phyloP scores from a whole-genome alignment of 2,888 invertebrate species.

The Cenopis cana region DNA sequence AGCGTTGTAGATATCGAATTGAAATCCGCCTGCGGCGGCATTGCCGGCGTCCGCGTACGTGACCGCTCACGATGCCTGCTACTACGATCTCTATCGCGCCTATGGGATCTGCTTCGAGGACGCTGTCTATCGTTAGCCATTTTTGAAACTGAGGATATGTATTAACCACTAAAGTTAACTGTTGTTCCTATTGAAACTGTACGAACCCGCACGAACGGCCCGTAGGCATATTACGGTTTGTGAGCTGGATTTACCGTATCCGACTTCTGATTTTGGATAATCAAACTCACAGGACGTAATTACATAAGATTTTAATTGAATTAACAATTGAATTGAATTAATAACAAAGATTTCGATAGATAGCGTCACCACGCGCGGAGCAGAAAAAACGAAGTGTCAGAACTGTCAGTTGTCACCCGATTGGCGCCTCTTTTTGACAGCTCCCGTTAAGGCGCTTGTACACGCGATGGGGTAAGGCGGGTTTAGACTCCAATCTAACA shows the following conservation, averaged over 20 bases:
- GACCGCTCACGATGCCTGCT: neutral
- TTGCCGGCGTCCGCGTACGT: conserved; percentile 1
- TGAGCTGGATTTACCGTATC: neutral
- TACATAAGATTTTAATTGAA: too few species aligned
- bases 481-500: too few species aligned
- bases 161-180: too few species aligned
- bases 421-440: too few species aligned
- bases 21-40: neutral
- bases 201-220: neutral
- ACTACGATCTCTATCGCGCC: neutral
- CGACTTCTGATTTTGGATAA: neutral
- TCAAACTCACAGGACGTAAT: neutral
- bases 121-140: neutral
- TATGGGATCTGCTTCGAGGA: neutral
- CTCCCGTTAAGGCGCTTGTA: too few species aligned
- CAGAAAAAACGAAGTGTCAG: too few species aligned
- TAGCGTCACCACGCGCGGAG: too few species aligned
- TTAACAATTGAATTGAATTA: too few species aligned
- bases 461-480: too few species aligned
- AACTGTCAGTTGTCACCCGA: too few species aligned
- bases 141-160: neutral
- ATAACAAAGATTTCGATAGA: too few species aligned
- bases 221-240: neutral
- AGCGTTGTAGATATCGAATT: neutral
- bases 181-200: neutral